Conservation (phyloP, 2,888 invertebrate genomes). For the Hypomecis atomaria region DNA sequence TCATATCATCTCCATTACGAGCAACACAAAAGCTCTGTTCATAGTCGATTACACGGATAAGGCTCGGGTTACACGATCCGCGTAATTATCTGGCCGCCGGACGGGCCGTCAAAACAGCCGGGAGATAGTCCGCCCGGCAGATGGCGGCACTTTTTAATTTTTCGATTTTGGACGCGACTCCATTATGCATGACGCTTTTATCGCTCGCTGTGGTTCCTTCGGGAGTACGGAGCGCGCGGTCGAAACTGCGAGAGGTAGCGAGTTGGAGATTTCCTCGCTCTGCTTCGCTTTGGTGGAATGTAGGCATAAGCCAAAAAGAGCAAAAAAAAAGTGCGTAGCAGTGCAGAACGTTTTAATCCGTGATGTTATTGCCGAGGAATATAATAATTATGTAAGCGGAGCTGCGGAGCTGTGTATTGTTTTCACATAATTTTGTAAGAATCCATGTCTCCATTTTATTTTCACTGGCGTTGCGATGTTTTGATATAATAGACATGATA, state of each 20-base stretch:
- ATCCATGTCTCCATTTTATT: too few species aligned
- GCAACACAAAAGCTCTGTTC: slow-evolving; percentile 24
- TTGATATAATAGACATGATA: too few species aligned
- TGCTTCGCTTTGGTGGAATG: too few species aligned
- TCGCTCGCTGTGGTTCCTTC: slow-evolving; percentile 80
- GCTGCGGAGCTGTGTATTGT: too few species aligned
- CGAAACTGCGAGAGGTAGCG: slow-evolving; percentile 47
- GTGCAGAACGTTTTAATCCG: too few species aligned
- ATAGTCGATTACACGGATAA: slow-evolving; percentile 36
- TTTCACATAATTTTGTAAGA: too few species aligned
- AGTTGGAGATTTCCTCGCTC: not conserved
- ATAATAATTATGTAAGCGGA: too few species aligned
- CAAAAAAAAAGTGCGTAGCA: too few species aligned
- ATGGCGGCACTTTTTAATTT: slow-evolving; percentile 82
- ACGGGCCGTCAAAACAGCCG: slow-evolving; percentile 55
- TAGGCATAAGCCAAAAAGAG: too few species aligned
- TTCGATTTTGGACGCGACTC: slow-evolving; percentile 82
- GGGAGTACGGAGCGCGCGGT: slow-evolving; percentile 60
- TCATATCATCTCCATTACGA: not conserved
- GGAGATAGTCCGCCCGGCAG: slow-evolving; percentile 74
- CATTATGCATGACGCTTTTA: slow-evolving; percentile 84
- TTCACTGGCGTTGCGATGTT: too few species aligned
- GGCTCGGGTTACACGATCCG: slow-evolving; percentile 48
- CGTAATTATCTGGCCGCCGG: slow-evolving; percentile 66
- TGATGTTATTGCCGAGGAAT: too few species aligned